Evolutionary conservation across 1,140 invertebrate genomes (phyloP).

Genomic region (Tetramorium alpestre): DNA sequence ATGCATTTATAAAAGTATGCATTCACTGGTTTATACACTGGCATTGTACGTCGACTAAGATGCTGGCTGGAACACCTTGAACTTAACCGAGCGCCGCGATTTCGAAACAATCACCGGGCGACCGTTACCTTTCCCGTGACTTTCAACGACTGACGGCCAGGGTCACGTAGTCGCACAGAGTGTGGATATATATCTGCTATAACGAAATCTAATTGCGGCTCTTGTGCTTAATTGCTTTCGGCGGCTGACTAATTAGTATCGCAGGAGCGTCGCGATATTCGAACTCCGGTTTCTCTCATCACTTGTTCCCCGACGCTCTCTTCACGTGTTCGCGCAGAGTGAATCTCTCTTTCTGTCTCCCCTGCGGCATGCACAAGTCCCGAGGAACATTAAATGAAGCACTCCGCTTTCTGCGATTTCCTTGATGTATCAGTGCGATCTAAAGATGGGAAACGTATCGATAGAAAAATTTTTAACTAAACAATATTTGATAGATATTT

Average conservation of each 20-base stretch:
- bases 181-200: conserved; percentile 11
- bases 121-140: conserved; percentile 73
- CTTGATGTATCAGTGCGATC: background rate
- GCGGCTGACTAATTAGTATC: conserved; percentile 30
- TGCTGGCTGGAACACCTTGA: conserved; percentile 55
- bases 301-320: background rate
- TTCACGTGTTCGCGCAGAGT: background rate
- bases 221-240: conserved; percentile 45
- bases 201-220: conserved; percentile 51
- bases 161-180: conserved; percentile 16
- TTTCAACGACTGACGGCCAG: conserved; percentile 50
- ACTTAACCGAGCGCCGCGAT: conserved; percentile 59
- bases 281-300: conserved; percentile 28
- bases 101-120: conserved; percentile 71
- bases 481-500: no score
- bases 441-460: background rate
- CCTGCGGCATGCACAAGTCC: background rate
- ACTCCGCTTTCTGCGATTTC: conserved; percentile 9
- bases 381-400: background rate
- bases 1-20: background rate
- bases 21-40: background rate
- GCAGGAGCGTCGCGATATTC: background rate
- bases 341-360: conserved; percentile 31
- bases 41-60: background rate
- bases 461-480: background rate